Conservation (phyloP, 2,888 invertebrate genomes). For the Molorchus minor region DNA sequence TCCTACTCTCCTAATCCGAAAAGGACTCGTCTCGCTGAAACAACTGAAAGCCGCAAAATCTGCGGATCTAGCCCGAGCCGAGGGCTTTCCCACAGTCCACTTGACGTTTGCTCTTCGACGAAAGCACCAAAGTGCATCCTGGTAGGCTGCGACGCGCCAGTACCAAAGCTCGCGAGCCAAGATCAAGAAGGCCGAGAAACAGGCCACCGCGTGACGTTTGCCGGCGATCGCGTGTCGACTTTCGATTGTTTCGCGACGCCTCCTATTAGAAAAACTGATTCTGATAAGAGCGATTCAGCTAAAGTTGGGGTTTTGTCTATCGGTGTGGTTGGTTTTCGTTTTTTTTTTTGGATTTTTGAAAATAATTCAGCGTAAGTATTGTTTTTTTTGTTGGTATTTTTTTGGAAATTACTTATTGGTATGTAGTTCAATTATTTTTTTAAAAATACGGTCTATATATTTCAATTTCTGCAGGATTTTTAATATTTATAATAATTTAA, state of each 20-base stretch:
- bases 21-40: constrained; percentile 29
- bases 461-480: too few species aligned
- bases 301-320: not conserved
- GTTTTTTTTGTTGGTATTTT: constrained; percentile 2
- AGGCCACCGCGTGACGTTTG: constrained; percentile 42
- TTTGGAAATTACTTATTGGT: not conserved
- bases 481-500: too few species aligned
- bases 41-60: constrained; percentile 36
- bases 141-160: constrained; percentile 45
- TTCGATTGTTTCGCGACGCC: constrained; percentile 34
- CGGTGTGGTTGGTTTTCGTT: not conserved
- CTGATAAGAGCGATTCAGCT: too few species aligned
- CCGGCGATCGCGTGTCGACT: constrained; percentile 32
- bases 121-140: constrained; percentile 42
- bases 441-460: too few species aligned
- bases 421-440: constrained; percentile 5
- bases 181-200: constrained; percentile 50
- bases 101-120: constrained; percentile 24
- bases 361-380: not conserved
- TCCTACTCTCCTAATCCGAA: constrained; percentile 33
- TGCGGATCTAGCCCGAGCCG: constrained; percentile 27
- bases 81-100: constrained; percentile 21
- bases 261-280: constrained; percentile 19
- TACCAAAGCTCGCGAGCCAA: constrained; percentile 50
- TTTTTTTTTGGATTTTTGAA: not conserved